Base-by-base conservation (phyloP, 2,888 invertebrate genomes). In the Idaea dimidiata region DNA sequence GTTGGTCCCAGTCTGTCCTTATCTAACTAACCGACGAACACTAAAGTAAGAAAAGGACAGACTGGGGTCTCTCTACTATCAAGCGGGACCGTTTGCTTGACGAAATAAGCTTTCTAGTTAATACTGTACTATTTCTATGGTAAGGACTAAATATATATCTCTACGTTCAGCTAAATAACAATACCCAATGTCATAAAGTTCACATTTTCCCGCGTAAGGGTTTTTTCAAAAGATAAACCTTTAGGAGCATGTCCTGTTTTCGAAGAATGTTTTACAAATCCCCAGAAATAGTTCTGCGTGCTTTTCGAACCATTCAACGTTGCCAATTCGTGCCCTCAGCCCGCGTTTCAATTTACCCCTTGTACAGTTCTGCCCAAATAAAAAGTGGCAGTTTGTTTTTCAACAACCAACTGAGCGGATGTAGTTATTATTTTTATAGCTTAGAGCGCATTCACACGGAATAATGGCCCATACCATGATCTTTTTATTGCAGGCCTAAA, bases 261-360 rank as follows among this genome's bases (percentile, higher is more conserved):
- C 79, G 78, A 80, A 78, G 77, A 83, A 73, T 78, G 77, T 82
- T 87, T 86, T 87, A 86, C 83, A 84, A 86, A 87, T 86, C 84
- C 84, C 76, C 72, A 74, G 70, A 82, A n/a, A 84, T 76, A 78
- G 78, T 77, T 72, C 72, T 74, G 75, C 71, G 72, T 74, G 76
- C 78, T 81, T 74, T 77, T 82, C 71, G 72, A 74, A 76, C 78
- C 81, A 74, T 77, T 82, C 83, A 78, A 83, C 81, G 80, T 82
- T 79, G 78, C 78, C 85, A 76, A 81, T 83, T 81, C 74, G 68
- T 75, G 77, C 78, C 73, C 77, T 78, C 79, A 76, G 74, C 80
- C 79, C 82, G 79, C 78, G 78, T 86, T 88, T 88, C 87, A 87
- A 88, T 88, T 88, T 88, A 81, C 84, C 81, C 82, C 82, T 82